Percentiles rank a stretch among this genome's conserved stretches.
Evolutionary conservation across 2,888 invertebrate genomes (phyloP).

Genomic region (Lingula anatina): DNA sequence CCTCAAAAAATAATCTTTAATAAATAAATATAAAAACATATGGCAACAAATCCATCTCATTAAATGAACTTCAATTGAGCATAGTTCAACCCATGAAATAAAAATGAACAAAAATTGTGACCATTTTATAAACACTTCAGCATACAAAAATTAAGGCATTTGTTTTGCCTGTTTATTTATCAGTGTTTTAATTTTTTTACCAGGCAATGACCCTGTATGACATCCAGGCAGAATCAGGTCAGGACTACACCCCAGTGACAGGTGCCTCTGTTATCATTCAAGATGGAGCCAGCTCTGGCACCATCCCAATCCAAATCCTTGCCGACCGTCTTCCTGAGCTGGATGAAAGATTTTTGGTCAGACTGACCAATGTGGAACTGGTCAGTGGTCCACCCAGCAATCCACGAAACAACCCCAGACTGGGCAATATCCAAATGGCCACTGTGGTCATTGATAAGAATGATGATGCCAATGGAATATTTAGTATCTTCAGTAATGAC

Average conservation of each 20-base stretch:
- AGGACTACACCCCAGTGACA: conserved; percentile 31
- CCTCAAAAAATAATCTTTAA: too few species aligned
- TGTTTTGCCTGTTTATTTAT: too few species aligned
- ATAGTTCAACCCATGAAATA: too few species aligned
- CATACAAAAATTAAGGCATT: too few species aligned
- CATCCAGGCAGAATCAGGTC: conserved; percentile 25
- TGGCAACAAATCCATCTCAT: too few species aligned
- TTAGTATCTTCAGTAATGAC: conserved; percentile 36
- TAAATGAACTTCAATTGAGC: too few species aligned
- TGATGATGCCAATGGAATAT: conserved; percentile 46
- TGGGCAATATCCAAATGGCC: conserved; percentile 24
- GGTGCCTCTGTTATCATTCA: conserved; percentile 24
- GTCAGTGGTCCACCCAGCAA: conserved; percentile 20
- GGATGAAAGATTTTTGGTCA: conserved; percentile 33
- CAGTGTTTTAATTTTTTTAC: too few species aligned
- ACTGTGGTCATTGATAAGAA: conserved; percentile 33
- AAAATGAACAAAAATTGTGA: too few species aligned
- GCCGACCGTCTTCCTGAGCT: conserved; percentile 43
- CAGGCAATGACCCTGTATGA: conserved; percentile 26
- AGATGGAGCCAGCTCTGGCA: conserved; percentile 26
- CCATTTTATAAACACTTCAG: too few species aligned
- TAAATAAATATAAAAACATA: too few species aligned
- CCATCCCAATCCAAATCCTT: conserved; percentile 29
- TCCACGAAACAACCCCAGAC: conserved; percentile 25
- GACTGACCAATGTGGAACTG: conserved; percentile 25